These are phyloP conservation scores for Gnathonemus longibarbis DNA, from an alignment of 2,113 vertebrate genomes.

Conservation along the genomic window DNA sequence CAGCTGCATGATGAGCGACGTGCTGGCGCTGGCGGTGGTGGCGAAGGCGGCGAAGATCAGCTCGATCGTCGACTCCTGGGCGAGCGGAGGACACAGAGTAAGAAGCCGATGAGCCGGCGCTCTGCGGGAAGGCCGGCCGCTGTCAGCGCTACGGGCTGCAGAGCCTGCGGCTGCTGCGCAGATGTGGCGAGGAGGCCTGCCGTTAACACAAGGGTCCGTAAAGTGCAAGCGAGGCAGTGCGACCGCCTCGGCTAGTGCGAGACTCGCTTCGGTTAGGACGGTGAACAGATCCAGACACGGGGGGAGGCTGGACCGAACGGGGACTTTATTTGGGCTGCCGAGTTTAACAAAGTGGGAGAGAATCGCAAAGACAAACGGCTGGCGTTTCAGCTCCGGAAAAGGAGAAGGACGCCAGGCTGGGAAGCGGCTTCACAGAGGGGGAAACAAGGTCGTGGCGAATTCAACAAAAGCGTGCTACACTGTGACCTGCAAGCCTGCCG, in stretches of 20 bases:
- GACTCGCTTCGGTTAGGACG: background rate
- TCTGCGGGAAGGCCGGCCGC: background rate
- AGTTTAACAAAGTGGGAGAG: background rate
- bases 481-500: background rate
- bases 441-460: background rate
- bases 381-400: background rate
- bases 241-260: background rate
- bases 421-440: background rate
- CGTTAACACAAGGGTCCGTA: background rate
- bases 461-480: background rate
- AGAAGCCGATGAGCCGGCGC: background rate
- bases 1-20: conserved; percentile 93
- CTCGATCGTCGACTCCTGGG: conserved; percentile 89
- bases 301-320: background rate
- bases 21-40: conserved; percentile 91
- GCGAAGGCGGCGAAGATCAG: conserved; percentile 93
- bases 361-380: background rate
- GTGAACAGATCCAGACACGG: background rate
- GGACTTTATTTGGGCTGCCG: background rate
- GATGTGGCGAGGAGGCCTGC: background rate
- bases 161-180: background rate
- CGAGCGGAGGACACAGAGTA: background rate
- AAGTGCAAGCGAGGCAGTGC: background rate
- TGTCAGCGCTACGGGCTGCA: background rate
- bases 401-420: background rate